These are phyloP conservation scores for Beroe forskalii DNA, from an alignment of 37 sponge, comb jelly and placozoan genomes.

Conservation along the genomic window DNA sequence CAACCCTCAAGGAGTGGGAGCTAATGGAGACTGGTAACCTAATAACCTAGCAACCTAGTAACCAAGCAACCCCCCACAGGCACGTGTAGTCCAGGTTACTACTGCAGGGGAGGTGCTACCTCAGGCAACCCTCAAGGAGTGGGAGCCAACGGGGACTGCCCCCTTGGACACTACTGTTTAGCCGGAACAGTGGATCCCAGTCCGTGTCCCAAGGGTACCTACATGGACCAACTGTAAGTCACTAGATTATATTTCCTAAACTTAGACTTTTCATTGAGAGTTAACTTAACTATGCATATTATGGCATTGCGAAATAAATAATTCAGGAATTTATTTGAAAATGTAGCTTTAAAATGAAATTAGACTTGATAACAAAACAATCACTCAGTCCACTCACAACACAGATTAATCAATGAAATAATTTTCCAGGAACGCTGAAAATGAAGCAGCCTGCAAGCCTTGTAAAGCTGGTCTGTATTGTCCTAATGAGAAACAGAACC, in stretches of 20 bases:
- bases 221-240: not conserved
- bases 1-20: no score
- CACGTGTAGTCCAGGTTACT: slow-evolving; percentile 54
- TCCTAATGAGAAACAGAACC: not conserved
- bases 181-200: slow-evolving; percentile 51
- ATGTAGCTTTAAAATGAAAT: no score
- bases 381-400: no score
- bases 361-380: no score
- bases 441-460: slow-evolving; percentile 7
- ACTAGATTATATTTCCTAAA: no score
- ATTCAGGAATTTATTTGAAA: no score
- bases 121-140: not conserved
- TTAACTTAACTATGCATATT: no score
- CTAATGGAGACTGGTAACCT: no score
- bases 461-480: slow-evolving; percentile 20
- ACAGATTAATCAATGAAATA: no score
- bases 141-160: slow-evolving; percentile 26
- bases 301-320: no score
- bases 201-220: slow-evolving; percentile 67
- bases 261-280: no score
- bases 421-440: not conserved
- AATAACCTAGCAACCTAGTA: no score
- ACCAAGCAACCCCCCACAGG: not conserved
- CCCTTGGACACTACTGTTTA: slow-evolving; percentile 65
- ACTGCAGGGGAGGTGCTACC: slow-evolving; percentile 34